Percentiles rank a stretch among this genome's conserved stretches.
Conservation (phyloP, 1,140 invertebrate species). For the Eulimnadia texana region DNA sequence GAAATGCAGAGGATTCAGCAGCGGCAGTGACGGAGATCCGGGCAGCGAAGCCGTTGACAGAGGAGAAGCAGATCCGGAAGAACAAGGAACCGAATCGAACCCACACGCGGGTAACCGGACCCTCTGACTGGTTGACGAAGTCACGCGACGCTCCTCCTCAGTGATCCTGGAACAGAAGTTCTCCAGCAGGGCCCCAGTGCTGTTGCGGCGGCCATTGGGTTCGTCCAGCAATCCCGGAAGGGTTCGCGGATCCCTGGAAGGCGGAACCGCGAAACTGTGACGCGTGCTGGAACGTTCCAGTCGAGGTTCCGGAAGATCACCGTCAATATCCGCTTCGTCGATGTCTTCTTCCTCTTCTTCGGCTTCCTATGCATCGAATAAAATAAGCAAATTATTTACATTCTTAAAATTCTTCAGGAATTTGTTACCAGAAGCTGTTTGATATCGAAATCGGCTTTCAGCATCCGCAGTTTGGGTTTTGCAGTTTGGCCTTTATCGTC, state of each 20-base stretch:
- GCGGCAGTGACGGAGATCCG: conserved; percentile 15
- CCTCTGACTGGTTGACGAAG: background rate
- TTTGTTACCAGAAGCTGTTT: background rate
- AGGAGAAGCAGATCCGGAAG: conserved; percentile 37
- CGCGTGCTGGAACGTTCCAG: no score
- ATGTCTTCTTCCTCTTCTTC: background rate
- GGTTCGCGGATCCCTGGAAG: no score
- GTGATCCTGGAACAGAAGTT: background rate
- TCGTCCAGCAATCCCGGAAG: no score
- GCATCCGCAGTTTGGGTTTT: background rate
- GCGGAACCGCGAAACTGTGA: no score
- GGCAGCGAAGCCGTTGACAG: conserved; percentile 17
- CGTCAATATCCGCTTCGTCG: no score
- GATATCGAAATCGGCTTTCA: background rate
- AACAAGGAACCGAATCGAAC: conserved; percentile 33
- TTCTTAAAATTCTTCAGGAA: background rate
- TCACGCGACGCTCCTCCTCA: no score
- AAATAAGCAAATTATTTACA: no score
- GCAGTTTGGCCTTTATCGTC: no score
- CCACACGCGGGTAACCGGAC: conserved; percentile 48
- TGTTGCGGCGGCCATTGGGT: no score
- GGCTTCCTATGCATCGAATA: no score
- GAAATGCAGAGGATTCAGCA: conserved; percentile 16
- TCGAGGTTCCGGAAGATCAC: no score
- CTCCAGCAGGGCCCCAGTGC: no score